These are phyloP conservation scores for Lophius piscatorius DNA, from an alignment of 2,113 vertebrate genomes.

Conservation along the genomic window DNA sequence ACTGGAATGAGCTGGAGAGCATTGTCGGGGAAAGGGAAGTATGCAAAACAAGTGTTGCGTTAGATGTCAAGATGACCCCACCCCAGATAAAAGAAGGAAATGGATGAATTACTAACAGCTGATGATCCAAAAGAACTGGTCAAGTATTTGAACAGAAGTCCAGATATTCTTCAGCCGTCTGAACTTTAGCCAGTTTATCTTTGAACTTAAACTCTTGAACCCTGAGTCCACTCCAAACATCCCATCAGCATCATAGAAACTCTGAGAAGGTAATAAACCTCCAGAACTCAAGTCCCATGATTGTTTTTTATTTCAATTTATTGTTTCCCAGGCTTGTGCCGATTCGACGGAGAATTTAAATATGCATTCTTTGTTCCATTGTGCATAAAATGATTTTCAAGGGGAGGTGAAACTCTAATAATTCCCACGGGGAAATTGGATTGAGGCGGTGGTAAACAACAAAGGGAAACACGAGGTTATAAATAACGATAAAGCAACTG, in stretches of 20 bases:
- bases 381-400: constrained; percentile 59
- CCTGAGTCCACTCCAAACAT: not conserved
- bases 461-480: constrained; percentile 37
- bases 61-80: too few species aligned
- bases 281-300: not conserved
- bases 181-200: not conserved
- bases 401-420: constrained; percentile 54
- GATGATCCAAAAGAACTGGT: too few species aligned
- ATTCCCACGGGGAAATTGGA: constrained; percentile 48
- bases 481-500: constrained; percentile 40
- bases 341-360: constrained; percentile 29
- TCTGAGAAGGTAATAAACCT: not conserved
- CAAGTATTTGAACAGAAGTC: too few species aligned
- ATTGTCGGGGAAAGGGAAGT: too few species aligned
- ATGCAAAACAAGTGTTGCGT: too few species aligned
- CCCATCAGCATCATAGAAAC: not conserved
- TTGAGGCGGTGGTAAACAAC: constrained; percentile 43
- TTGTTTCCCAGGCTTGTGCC: not conserved
- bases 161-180: too few species aligned
- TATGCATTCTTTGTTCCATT: constrained; percentile 48
- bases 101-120: too few species aligned
- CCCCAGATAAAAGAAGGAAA: too few species aligned
- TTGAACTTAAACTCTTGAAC: not conserved
- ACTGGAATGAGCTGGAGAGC: too few species aligned
- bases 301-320: too few species aligned